These are phyloP conservation scores for Camptogramma bilineatum DNA, from an alignment of 2,888 invertebrate species.

Conservation along the genomic window DNA sequence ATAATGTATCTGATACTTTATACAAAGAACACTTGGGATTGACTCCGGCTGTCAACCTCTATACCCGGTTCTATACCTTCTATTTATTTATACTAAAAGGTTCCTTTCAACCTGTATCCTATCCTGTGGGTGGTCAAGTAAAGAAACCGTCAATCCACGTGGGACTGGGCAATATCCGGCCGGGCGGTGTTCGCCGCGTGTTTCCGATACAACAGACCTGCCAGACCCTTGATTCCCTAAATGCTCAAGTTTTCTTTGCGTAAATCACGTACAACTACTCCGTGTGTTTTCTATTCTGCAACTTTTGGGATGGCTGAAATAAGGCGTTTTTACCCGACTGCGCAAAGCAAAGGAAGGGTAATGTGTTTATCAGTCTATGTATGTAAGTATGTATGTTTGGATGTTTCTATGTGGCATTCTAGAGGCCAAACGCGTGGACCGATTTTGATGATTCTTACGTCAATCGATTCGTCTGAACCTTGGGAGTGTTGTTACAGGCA, in stretches of 20 bases:
- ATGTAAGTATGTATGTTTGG: no score
- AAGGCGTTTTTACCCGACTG: constrained; percentile 19
- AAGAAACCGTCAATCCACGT: constrained; percentile 52
- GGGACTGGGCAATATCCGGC: constrained; percentile 70
- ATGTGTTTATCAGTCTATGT: no score
- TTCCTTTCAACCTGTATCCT: constrained; percentile 37
- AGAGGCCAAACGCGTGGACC: no score
- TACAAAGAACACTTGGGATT: constrained; percentile 9
- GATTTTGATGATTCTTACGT: no score
- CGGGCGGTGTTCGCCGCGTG: constrained; percentile 60
- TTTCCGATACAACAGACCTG: constrained; percentile 60
- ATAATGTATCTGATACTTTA: constrained; percentile 1
- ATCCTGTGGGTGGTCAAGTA: constrained; percentile 48
- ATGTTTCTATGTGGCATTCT: no score
- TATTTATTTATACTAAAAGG: constrained; percentile 37
- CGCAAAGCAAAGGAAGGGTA: no score
- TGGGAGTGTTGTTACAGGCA: no score
- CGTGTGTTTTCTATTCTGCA: constrained; percentile 17
- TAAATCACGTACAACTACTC: constrained; percentile 24
- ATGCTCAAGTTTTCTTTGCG: constrained; percentile 43
- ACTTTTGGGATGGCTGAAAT: constrained; percentile 23
- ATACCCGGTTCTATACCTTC: background rate
- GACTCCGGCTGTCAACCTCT: constrained; percentile 16
- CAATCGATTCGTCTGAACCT: no score
- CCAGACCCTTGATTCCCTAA: constrained; percentile 56